Percentiles rank a stretch among this genome's conserved stretches.
Evolutionary conservation across 2,888 invertebrate genomes (phyloP).

Genomic region (Geophilus truncorum): DNA sequence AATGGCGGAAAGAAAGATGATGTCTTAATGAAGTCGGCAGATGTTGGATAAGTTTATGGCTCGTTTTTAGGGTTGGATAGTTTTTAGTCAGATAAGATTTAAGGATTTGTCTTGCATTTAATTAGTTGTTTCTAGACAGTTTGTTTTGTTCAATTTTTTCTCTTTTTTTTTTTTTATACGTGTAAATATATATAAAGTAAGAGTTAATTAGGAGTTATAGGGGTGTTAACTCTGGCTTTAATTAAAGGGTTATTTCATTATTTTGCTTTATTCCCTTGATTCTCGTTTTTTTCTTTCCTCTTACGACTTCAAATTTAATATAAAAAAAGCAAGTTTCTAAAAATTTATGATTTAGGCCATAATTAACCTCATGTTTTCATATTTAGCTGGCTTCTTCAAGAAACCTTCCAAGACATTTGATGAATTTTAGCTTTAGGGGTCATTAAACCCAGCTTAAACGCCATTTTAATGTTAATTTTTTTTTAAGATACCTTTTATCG

Average conservation of each 20-base stretch:
- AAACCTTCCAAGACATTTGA: background rate
- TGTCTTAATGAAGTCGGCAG: constrained; percentile 27
- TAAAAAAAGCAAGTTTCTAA: background rate
- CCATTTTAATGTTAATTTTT: no score
- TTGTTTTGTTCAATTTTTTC: background rate
- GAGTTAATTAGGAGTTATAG: background rate
- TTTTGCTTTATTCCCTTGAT: background rate
- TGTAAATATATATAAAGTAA: background rate
- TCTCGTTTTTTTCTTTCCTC: background rate
- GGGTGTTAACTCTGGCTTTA: background rate
- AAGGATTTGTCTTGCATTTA: background rate
- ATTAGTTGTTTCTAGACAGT: constrained; percentile 1
- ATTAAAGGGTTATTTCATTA: background rate
- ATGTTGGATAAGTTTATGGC: constrained; percentile 4
- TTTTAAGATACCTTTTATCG: no score
- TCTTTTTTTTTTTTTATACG: background rate
- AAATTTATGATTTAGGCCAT: background rate
- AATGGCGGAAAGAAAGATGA: background rate
- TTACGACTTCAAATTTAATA: background rate
- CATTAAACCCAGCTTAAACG: no score
- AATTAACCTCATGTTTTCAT: background rate
- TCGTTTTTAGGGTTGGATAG: background rate
- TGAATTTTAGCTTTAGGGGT: no score
- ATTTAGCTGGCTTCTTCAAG: background rate
- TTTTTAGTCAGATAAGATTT: constrained; percentile 11